Conservation (phyloP, 2,888 invertebrate species). For the Molorchus minor region DNA sequence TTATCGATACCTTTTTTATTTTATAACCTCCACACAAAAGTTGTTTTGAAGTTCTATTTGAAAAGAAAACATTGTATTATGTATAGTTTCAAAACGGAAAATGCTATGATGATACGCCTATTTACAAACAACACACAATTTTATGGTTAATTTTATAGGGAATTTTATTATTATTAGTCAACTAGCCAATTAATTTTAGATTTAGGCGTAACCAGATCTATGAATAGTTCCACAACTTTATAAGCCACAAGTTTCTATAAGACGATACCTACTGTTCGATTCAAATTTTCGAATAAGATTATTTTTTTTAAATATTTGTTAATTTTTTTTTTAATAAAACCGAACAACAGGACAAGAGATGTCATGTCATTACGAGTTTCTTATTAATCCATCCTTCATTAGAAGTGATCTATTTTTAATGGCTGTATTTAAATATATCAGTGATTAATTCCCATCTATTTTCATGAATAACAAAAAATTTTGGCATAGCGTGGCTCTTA, state of each 20-base stretch:
- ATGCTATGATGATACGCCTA: not conserved
- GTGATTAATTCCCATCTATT: too few species aligned
- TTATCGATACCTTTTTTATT: too few species aligned
- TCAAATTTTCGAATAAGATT: too few species aligned
- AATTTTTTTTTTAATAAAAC: too few species aligned
- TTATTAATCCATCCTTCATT: too few species aligned
- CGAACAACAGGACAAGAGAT: too few species aligned
- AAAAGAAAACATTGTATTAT: not conserved
- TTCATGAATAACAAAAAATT: too few species aligned
- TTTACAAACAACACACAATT: constrained; percentile 4
- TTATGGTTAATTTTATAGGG: not conserved
- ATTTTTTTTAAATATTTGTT: too few species aligned
- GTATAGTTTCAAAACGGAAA: not conserved
- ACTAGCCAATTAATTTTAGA: not conserved
- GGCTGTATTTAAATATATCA: too few species aligned
- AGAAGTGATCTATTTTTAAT: too few species aligned
- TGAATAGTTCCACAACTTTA: not conserved
- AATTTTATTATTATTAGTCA: constrained; percentile 4
- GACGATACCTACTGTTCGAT: not conserved
- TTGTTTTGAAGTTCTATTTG: not conserved
- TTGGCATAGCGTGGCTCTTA: too few species aligned
- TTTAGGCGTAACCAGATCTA: not conserved
- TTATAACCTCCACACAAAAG: not conserved
- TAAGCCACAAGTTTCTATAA: not conserved
- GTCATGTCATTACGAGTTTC: too few species aligned